phyloP scores from a whole-genome alignment of 2,113 vertebrate species.

The Clupea harengus region DNA sequence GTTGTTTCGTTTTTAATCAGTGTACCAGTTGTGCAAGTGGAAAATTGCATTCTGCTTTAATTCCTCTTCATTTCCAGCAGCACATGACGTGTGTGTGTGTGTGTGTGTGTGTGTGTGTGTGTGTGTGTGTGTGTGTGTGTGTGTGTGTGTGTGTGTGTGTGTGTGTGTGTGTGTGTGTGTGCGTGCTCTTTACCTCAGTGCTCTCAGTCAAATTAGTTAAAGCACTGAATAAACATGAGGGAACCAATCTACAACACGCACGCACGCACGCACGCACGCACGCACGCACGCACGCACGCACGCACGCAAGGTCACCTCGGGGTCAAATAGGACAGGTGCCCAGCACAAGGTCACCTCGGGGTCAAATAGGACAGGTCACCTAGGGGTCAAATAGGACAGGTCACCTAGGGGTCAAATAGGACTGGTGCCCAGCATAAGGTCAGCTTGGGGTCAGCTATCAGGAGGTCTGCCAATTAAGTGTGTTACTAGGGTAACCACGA shows the following conservation, averaged over 20 bases:
- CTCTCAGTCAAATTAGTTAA: neutral
- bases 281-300: neutral
- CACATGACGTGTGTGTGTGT: too few relatives aligned
- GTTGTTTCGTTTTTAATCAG: neutral
- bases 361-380: neutral
- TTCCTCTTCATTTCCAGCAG: neutral
- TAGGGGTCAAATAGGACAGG: too few relatives aligned
- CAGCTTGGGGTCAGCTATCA: neutral
- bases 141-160: neutral
- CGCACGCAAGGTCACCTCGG: neutral
- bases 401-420: too few relatives aligned
- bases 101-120: too few relatives aligned
- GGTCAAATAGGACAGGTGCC: neutral
- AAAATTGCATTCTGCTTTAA: slow-evolving; percentile 1
- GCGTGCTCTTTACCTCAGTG: neutral
- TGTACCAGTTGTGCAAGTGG: neutral
- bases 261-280: neutral
- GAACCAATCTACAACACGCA: neutral
- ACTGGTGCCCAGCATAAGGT: neutral
- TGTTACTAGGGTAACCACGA: too few relatives aligned
- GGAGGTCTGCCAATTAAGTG: too few relatives aligned
- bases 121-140: neutral
- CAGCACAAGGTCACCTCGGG: neutral
- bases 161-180: neutral
- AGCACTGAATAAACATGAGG: neutral